Percentiles rank a stretch among this genome's conserved stretches.
These are phyloP conservation scores for Dipodomys stephensi DNA, from an alignment of 2,113 vertebrate genomes.

Conservation along the genomic window DNA sequence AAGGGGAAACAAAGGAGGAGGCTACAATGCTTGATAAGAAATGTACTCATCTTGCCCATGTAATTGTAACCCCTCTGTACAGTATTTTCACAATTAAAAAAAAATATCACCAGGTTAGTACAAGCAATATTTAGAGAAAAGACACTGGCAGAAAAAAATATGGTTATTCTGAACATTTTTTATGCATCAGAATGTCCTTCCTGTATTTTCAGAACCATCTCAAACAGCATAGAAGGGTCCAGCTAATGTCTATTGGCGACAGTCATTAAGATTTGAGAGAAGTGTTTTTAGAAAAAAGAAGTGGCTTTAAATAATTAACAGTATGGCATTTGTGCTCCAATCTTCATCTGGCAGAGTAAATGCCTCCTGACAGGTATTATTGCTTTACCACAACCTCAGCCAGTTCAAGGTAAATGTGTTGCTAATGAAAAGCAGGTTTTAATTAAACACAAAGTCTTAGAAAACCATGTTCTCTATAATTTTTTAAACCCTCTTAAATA, in stretches of 20 bases:
- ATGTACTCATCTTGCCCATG: too few relatives aligned
- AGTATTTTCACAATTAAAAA: background rate
- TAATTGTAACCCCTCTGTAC: too few relatives aligned
- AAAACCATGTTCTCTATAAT: background rate
- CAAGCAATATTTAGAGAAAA: background rate
- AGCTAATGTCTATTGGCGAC: background rate
- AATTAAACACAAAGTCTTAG: constrained; percentile 5
- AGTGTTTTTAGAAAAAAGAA: constrained; percentile 54
- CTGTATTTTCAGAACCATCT: constrained; percentile 13
- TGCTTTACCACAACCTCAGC: background rate
- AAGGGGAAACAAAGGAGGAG: background rate
- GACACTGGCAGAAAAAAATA: background rate
- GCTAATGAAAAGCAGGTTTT: constrained; percentile 21
- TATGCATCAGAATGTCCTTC: background rate
- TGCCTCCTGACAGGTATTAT: constrained; percentile 51
- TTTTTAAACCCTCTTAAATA: background rate
- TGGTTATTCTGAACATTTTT: background rate
- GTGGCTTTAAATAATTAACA: constrained; percentile 71
- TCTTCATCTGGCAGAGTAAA: constrained; percentile 27
- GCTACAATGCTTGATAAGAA: too few relatives aligned
- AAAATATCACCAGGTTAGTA: background rate
- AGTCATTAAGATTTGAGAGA: constrained; percentile 27
- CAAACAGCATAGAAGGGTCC: background rate
- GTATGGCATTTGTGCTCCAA: background rate
- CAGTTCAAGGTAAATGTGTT: background rate